phyloP scores from a whole-genome alignment of 2,888 invertebrate species.

The Cyclophora punctaria region DNA sequence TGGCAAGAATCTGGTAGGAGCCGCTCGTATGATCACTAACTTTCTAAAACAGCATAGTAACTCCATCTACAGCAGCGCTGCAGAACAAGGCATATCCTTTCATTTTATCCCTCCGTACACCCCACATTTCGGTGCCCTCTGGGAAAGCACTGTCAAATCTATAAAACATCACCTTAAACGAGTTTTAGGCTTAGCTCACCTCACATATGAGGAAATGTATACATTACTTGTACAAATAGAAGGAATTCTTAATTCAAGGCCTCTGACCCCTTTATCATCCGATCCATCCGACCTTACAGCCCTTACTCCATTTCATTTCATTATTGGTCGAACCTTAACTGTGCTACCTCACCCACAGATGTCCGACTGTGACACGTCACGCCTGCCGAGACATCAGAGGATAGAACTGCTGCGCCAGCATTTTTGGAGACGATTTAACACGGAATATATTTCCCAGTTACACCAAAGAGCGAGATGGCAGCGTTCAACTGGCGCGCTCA shows the following conservation, averaged over 20 bases:
- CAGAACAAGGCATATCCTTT: constrained; percentile 7
- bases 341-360: constrained; percentile 4
- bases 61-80: neutral
- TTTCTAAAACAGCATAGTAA: too few species aligned
- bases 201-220: constrained; percentile 15
- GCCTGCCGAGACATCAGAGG: neutral
- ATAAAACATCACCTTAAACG: constrained; percentile 10
- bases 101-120: constrained; percentile 7
- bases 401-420: constrained; percentile 9
- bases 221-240: constrained; percentile 14
- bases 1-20: too few species aligned
- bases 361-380: neutral
- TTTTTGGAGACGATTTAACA: constrained; percentile 8
- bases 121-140: constrained; percentile 13
- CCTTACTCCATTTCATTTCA: constrained; percentile 13
- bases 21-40: too few species aligned
- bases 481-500: neutral
- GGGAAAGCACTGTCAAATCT: constrained; percentile 12
- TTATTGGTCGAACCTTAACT: constrained; percentile 10
- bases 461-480: constrained; percentile 3
- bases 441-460: constrained; percentile 6
- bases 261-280: constrained; percentile 11
- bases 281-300: constrained; percentile 8
- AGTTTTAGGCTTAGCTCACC: constrained; percentile 4
- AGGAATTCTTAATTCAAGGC: constrained; percentile 14